Evolutionary conservation across 2,888 invertebrate species (phyloP), one percentile per base, ranked within the genome.

Genomic region (Odiellus spinosus): DNA sequence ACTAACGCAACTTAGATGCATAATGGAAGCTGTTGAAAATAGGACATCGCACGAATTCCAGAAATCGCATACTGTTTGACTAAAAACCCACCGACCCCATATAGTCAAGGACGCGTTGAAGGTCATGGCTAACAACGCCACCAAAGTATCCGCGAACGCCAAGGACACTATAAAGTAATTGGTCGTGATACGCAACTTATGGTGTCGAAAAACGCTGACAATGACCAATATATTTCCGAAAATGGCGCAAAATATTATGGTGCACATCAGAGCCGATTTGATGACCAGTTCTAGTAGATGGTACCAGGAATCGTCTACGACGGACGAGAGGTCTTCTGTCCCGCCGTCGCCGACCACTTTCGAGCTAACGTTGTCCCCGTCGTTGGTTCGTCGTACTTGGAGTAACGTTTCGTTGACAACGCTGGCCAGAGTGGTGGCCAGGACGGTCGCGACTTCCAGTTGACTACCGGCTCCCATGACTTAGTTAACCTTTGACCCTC

Each of bases 151-250:
- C 38, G 91, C 91, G 59, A 88, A 80, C 1, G 93, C 91, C 51
- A 93, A 68, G 45, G 87, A 87, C 58, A 93, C 91, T 55, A 93
- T 87, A 73, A 91, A 91, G 67, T 87, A 90, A 68, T 93, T 93
- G 42, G 90, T 91, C 62, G 88, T 82, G 54, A 85, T 83, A 40
- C 86, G 73, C 2, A 87, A 72, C 58, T 82, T 78, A 36, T 84
- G 73, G 68, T 90, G 88, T 41, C 87, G 75, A 78, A 2, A 67
- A 14, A 53, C 53, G 40, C 44, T 36, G 11, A 60, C 56, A 65
- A 93, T 90, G 59, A 93, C 91, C 55, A 93, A 72, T 2, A 87
- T 80, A 72, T 93, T 93, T 45, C 91, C 91, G 47, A 90, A 74
- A 18, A 88, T 76, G 21, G 91, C 91, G 55, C 85, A 80, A 48